Base-by-base conservation (phyloP, 37 sponge, comb jelly and placozoan genomes). In the Theonella swinhoei region DNA sequence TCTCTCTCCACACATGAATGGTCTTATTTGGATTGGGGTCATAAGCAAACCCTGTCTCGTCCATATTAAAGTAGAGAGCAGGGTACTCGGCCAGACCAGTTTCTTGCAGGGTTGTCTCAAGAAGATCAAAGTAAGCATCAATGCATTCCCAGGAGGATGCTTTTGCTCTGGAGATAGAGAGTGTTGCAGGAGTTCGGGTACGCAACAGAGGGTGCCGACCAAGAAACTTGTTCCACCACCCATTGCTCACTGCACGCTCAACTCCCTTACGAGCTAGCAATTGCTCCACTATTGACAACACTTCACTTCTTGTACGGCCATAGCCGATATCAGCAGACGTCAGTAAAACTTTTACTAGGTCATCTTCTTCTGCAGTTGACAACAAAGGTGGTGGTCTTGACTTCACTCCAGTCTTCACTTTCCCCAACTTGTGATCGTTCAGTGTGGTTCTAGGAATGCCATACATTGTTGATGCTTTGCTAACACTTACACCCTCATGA, bases 31-130 rank as follows among this genome's bases (percentile, higher is more conserved):
- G 14, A 3, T 42, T 30, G 3, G 64, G 76, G 32, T 81, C 54
- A 2, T 74, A 71, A 38, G 88, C 72, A 25, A 87, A 34, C 5
- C 88, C 88, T 24, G 81, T 75, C 37, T 87, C 75, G 42, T 87
- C 81, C 40, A 62, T 68, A 58, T 87, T 87, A 37, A 58, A 81
- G 7, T 72, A 37, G 19, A n/a, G 42, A 23, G 68, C 40, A 38
- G 88, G 82, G 30, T 87, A 68, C 71, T 87, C 58, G 1, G 47
- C 9, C 1, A 87, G 70, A 1, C 72, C 88, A 64, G 85, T 81
- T 19, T 87, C 82, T 25, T 62, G 20, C 36, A 87, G 32, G 37
- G 61, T 67, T 8, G 40, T 39, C 5, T 79, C 22, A 23, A 86
- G 68, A 29, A 79, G 64, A n/a, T 79, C 79, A 5, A 77, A 70